Base-by-base conservation (phyloP, 2,888 invertebrate genomes). In the Tinea pellionella region DNA sequence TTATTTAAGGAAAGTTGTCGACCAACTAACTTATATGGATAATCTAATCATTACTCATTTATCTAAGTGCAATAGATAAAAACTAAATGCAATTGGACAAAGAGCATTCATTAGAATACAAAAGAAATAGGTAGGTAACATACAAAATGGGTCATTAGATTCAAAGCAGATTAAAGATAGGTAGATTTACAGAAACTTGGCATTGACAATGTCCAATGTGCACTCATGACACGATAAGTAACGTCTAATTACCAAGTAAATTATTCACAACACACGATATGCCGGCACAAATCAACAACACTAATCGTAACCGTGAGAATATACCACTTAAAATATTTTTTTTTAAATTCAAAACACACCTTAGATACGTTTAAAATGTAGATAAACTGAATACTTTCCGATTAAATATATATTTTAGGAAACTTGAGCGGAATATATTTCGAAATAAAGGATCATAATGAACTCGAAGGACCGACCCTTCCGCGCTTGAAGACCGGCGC, bases 401-500 rank as follows among this genome's bases (percentile, higher is more conserved):
- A 12, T 41, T 24, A 24, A 41, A 13, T 41, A 13, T 8, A 41
- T 13, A n/a, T 41, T 41, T 12, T 41, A 6, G 32, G 24, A 24
- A 24, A 24, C 24, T 24, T 24, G 24, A 6, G 41, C 41, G 41
- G 41, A 13, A 41, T n/a, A 41, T 41, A 41, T 41, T n/a, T 41
- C 42, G 61, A 59, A 24, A 24, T 24, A 24, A 24, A 24, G 2
- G 24, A n/a, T 24, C 24, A 24, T 24, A 24, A 24, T 24, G 2
- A 24, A 15, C 63, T 62, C 64, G 61, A n/a, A 41, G 41, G 41
- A 13, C 8, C 41, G 72, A 69, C 74, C 75, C 76, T 78, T 81
- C 77, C 80, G 77, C 69, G 67, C 78, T 68, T 68, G 67, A 65
- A 76, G 79, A 72, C 65, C 66, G 75, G 71, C 72, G 75, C 70